These are phyloP conservation scores for Lycocerus yunnanus DNA, from an alignment of 2,888 invertebrate genomes.

Conservation along the genomic window DNA sequence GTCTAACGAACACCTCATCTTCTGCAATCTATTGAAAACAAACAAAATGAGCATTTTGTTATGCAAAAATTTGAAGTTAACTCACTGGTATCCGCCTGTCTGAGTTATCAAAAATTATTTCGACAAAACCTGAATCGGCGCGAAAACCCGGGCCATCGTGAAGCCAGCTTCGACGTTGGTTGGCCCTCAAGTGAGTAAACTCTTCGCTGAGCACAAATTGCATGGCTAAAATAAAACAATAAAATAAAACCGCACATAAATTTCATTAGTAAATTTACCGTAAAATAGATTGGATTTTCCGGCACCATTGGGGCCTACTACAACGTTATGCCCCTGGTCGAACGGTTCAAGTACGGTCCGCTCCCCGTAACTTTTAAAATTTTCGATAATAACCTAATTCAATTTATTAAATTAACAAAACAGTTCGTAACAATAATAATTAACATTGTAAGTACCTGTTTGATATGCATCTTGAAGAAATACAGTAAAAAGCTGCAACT, in stretches of 20 bases:
- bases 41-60: background rate
- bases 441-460: background rate
- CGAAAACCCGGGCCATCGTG: constrained; percentile 98
- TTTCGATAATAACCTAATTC: constrained; percentile 94
- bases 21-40: constrained; percentile 81
- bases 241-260: background rate
- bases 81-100: constrained; percentile 95
- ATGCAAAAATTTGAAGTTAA: constrained; percentile 30
- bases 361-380: constrained; percentile 98
- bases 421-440: background rate
- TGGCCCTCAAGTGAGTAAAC: constrained; percentile 93
- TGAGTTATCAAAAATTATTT: constrained; percentile 98
- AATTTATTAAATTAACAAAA: background rate
- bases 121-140: constrained; percentile 96
- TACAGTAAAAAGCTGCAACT: background rate
- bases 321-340: constrained; percentile 96
- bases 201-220: constrained; percentile 99
- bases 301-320: constrained; percentile 99
- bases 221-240: constrained; percentile 73
- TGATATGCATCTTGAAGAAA: background rate
- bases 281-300: constrained; percentile 99
- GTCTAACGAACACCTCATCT: constrained; percentile 92
- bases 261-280: constrained; percentile 63
- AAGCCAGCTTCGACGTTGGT: constrained; percentile 91
- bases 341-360: constrained; percentile 98